Base-by-base conservation (phyloP, 2,888 invertebrate species). In the Venusia cambrica region DNA sequence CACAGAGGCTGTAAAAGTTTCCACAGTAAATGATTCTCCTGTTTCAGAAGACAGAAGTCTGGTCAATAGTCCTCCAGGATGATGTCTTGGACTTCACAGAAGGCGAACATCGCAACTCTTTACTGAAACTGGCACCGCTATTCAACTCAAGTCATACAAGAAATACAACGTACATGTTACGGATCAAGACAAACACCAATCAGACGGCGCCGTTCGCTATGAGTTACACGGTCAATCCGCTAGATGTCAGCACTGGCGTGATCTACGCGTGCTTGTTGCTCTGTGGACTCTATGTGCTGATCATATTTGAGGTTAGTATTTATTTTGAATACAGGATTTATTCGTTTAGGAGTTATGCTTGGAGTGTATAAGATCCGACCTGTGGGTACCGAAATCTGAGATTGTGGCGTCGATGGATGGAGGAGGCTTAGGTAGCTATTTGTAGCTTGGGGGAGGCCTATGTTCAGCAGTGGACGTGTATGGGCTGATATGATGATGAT, bases 241-340 rank as follows among this genome's bases (percentile, higher is more conserved):
- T 94, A 24, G 89, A 92, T 54, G 66, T 87, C 2, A 84, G 89
- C 16, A 88, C 89, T 28, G 95, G 96, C 0, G 91, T 94, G 2
- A 73, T 92, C 1, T 93, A 92, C 50, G 94, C 94, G 0, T 91
- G 92, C 2, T 38, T 92, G 0, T 88, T 97, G n/a, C 80, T 97
- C 0, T 54, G 91, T 2, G 90, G 92, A 0, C 88, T 97, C 5
- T 97, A 97, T 60, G 69, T 92, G 1, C 73, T 97, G 5, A 94
- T 97, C 39, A 93, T 97, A 51, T 96, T 95, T 81, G 97, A 97
- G 88, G 94, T 96, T 61, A 78, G 78, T 60, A 2, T 25, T 3
- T 14, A 18, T 25, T 24, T 13, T 19, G 8, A 21, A n/a, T n/a
- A n/a, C n/a, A n/a, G n/a, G n/a, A n/a, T n/a, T n/a, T n/a, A n/a